Conservation (phyloP, 2,113 vertebrate species). For the Tenebrosternarchus preto region DNA sequence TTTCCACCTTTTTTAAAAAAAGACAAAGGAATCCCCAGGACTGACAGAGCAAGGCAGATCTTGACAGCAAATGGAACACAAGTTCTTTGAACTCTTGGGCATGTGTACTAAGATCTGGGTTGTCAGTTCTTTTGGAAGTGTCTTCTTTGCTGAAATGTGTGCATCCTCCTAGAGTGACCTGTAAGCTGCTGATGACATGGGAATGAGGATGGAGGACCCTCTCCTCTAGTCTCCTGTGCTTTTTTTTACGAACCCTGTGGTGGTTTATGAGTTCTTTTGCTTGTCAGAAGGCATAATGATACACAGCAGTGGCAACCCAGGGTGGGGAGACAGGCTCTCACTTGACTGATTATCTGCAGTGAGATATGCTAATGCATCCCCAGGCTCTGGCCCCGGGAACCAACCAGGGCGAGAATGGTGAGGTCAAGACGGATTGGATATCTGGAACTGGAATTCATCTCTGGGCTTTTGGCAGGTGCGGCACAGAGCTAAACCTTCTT, state of each 20-base stretch:
- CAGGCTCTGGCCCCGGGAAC: neutral
- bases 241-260: neutral
- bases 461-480: too few relatives aligned
- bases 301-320: neutral
- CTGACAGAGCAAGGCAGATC: neutral
- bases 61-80: neutral
- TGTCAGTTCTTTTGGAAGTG: neutral
- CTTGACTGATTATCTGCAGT: neutral
- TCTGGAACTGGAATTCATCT: too few relatives aligned
- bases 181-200: neutral
- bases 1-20: neutral
- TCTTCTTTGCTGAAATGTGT: neutral
- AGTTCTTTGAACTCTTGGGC: neutral
- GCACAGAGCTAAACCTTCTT: neutral
- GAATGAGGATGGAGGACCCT: neutral
- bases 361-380: slow-evolving; percentile 1
- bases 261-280: neutral
- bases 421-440: too few relatives aligned
- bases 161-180: neutral
- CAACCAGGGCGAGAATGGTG: too few relatives aligned
- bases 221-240: neutral
- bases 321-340: neutral
- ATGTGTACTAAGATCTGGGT: neutral
- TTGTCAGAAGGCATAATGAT: neutral
- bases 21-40: neutral